phyloP scores from a whole-genome alignment of 1,140 invertebrate genomes.

The Drosophila ficusphila region DNA sequence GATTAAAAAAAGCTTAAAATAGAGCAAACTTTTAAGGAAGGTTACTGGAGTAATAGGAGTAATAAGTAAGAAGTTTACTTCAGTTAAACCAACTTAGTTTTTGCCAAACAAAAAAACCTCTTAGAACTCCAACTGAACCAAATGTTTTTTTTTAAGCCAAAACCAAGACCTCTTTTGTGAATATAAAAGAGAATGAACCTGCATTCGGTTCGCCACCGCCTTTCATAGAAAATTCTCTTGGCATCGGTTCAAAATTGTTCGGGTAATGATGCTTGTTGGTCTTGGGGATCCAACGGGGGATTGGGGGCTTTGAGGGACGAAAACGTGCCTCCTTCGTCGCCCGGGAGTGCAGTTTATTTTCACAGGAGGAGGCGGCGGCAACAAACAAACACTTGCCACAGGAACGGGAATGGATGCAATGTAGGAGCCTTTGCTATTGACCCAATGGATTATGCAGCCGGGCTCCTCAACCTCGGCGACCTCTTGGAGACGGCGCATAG shows the following conservation, averaged over 20 bases:
- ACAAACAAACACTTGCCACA: slow-evolving; percentile 46
- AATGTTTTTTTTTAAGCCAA: neutral
- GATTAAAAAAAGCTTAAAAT: too few species aligned
- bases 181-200: slow-evolving; percentile 16
- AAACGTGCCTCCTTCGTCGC: slow-evolving; percentile 37
- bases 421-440: slow-evolving; percentile 54
- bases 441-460: slow-evolving; percentile 73
- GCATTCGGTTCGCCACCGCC: neutral
- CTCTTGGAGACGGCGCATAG: slow-evolving; percentile 27
- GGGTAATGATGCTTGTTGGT: slow-evolving; percentile 34
- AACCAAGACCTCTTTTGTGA: neutral
- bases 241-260: slow-evolving; percentile 61
- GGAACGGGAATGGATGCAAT: slow-evolving; percentile 4
- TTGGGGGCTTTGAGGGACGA: neutral
- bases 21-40: too few species aligned
- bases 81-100: too few species aligned
- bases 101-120: neutral
- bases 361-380: neutral
- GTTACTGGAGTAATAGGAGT: too few species aligned
- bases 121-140: neutral
- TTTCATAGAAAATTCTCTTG: slow-evolving; percentile 46
- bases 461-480: slow-evolving; percentile 48
- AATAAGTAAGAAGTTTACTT: too few species aligned
- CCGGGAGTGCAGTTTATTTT: slow-evolving; percentile 27
- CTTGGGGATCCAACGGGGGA: slow-evolving; percentile 5